Conservation (phyloP, 1,140 invertebrate genomes). For the Caenorhabditis inopinata region DNA sequence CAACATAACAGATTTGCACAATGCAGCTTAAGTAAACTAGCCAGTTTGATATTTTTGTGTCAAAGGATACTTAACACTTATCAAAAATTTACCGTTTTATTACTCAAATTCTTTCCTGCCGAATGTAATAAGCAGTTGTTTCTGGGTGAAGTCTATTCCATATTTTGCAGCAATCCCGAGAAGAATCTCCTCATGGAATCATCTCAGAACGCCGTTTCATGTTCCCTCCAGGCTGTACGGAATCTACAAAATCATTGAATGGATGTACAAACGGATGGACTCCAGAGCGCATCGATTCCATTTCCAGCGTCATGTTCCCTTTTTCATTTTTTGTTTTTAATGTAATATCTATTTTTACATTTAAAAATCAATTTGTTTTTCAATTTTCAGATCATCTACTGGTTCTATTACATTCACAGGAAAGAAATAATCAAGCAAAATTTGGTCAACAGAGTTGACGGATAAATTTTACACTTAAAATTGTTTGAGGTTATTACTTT, state of each 20-base stretch:
- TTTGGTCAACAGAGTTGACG: constrained; percentile 10
- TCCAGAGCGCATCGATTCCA: constrained; percentile 57
- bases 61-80: no score
- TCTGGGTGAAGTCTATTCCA: no score
- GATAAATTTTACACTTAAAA: no score
- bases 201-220: constrained; percentile 58
- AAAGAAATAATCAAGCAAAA: constrained; percentile 35
- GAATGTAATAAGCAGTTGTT: no score
- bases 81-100: no score
- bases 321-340: constrained; percentile 53
- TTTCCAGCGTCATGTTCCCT: constrained; percentile 55
- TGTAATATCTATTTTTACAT: constrained; percentile 16
- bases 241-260: constrained; percentile 15
- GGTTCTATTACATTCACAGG: constrained; percentile 48
- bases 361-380: background rate
- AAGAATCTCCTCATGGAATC: constrained; percentile 48
- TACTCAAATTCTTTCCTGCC: no score
- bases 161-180: background rate
- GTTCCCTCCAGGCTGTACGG: constrained; percentile 53
- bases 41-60: no score
- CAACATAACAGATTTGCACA: no score
- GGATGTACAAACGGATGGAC: constrained; percentile 34
- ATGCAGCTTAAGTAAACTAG: no score
- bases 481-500: no score
- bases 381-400: constrained; percentile 49